Conservation (phyloP, 2,113 vertebrate species). For the Nyctereutes procyonoides region DNA sequence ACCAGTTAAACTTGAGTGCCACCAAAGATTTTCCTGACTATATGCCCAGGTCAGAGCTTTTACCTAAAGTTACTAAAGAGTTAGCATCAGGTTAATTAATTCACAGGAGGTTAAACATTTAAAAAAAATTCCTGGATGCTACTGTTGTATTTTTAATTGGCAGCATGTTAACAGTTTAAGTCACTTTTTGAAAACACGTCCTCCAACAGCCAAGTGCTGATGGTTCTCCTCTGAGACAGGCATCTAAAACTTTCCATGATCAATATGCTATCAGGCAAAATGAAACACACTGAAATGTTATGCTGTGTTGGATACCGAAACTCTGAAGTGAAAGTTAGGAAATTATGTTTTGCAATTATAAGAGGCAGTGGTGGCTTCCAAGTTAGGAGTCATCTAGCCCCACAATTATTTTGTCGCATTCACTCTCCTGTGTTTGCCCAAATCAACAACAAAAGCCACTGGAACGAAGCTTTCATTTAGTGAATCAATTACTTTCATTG, state of each 20-base stretch:
- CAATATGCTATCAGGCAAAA: conserved; percentile 21
- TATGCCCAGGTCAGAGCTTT: neutral
- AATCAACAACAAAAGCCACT: neutral
- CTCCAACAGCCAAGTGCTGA: conserved; percentile 61
- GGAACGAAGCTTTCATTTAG: conserved; percentile 49
- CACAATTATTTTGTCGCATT: neutral
- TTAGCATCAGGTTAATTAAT: conserved; percentile 58
- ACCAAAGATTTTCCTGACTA: neutral
- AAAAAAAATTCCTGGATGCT: neutral
- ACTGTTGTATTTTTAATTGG: conserved; percentile 62
- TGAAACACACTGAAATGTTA: neutral
- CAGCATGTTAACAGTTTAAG: conserved; percentile 38
- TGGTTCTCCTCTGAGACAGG: conserved; percentile 60
- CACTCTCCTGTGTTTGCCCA: neutral
- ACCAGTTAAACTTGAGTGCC: neutral
- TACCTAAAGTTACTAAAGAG: conserved; percentile 21
- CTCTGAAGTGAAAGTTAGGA: neutral
- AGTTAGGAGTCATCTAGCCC: neutral
- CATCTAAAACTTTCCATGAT: conserved; percentile 49
- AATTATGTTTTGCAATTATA: conserved; percentile 8
- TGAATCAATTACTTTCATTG: conserved; percentile 42
- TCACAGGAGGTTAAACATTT: conserved; percentile 50
- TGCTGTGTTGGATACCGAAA: neutral
- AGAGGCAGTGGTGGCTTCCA: neutral
- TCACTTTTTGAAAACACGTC: conserved; percentile 57